Evolutionary conservation across 2,113 vertebrate genomes (phyloP).

Genomic region (Neodon shergylaensis): DNA sequence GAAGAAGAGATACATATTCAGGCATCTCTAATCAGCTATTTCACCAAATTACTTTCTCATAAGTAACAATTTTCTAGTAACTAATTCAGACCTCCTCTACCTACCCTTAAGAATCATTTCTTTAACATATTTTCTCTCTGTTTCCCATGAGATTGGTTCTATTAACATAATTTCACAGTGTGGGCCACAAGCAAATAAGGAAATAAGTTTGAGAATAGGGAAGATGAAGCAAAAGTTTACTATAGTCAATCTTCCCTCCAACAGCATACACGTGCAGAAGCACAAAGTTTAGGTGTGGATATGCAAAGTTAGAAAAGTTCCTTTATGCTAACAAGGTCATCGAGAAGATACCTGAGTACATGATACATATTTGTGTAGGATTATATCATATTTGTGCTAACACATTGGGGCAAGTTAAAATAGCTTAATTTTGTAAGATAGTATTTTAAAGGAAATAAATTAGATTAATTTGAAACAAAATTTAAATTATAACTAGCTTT

Average conservation of each 20-base stretch:
- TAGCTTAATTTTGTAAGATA: background rate
- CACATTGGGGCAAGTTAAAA: background rate
- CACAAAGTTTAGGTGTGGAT: background rate
- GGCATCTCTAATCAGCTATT: background rate
- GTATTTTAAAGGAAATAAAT: background rate
- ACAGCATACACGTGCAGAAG: background rate
- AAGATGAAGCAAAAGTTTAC: background rate
- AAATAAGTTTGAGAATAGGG: background rate
- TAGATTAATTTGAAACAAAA: background rate
- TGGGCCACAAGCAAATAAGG: background rate
- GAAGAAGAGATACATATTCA: background rate
- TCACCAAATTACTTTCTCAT: background rate
- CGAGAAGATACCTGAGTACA: background rate
- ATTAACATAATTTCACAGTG: background rate
- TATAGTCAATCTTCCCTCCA: background rate
- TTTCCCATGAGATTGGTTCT: background rate
- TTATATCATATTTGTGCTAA: background rate
- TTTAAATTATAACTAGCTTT: constrained; percentile 6
- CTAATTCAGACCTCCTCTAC: background rate
- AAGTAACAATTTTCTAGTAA: background rate
- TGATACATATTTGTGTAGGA: background rate
- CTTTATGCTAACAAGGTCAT: background rate
- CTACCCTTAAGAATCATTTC: background rate
- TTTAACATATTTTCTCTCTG: too few relatives aligned
- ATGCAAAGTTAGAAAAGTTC: background rate